Base-by-base conservation (phyloP, 2,888 invertebrate species). In the Cotesia congregata region DNA sequence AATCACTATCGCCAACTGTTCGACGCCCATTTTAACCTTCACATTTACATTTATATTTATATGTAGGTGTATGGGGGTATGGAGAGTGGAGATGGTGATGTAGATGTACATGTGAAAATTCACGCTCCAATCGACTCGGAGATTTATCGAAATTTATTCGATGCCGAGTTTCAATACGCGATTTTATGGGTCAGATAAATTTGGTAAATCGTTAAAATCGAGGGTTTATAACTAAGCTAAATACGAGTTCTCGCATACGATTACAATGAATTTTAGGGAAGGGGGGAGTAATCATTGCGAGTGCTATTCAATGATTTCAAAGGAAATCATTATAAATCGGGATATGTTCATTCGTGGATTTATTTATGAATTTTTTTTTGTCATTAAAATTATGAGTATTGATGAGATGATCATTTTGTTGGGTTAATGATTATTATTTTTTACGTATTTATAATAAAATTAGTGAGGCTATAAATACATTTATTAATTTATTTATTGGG, bases 181-280 rank as follows among this genome's bases (percentile, higher is more conserved):
- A 61, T 38, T 74, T 74, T 74, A 74, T 74, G 61, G 74, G 40
- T 69, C 68, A 40, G 39, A 74, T 74, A 74, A 74, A 74, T 74
- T 74, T 69, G 68, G 39, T n/a, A 60, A 15, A 74, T 60, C 20
- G 68, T 74, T 68, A 62, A 68, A 74, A 68, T 41, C 72, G n/a
- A 6, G 30, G 40, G 41, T 20, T 60, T n/a, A 41, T 20, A 12
- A 12, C 6, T 6, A 50, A 41, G 4, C 68, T 15, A 17, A 50
- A n/a, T 15, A 72, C 15, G 5, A 65, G 30, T 30, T 30, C 30
- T 30, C 30, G 30, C 30, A 30, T 30, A 30, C 30, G 30, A 30
- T 30, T 30, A 30, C 30, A 30, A 30, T 30, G 30, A 30, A 30
- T 30, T 30, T 30, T 30, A 3, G 3, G 30, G 3, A 3, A 30